Percentiles rank a stretch among this genome's conserved stretches.
These are phyloP conservation scores for Chloropsis cyanopogon DNA, from an alignment of 2,113 vertebrate species.

Conservation along the genomic window DNA sequence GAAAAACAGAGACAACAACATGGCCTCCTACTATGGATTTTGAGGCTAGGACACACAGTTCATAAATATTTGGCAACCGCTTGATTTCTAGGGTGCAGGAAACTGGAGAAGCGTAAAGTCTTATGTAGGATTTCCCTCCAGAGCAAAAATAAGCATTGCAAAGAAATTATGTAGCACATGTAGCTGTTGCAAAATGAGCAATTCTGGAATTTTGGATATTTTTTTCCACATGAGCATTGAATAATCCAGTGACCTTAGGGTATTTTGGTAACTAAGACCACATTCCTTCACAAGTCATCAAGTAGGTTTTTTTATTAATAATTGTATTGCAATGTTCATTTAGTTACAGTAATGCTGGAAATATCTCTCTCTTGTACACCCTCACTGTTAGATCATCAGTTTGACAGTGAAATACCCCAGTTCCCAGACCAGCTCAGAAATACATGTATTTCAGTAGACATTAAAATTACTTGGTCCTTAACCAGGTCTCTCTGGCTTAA, in stretches of 20 bases:
- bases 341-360: neutral
- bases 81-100: neutral
- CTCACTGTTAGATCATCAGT: neutral
- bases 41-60: neutral
- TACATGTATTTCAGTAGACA: neutral
- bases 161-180: neutral
- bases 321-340: neutral
- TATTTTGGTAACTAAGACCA: constrained; percentile 3
- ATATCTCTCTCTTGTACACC: neutral
- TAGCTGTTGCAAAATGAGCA: constrained; percentile 2
- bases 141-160: neutral
- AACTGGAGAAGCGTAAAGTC: neutral
- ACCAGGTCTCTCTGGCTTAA: constrained; percentile 6
- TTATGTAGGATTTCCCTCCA: neutral
- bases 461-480: constrained; percentile 11
- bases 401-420: constrained; percentile 9
- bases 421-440: neutral
- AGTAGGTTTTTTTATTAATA: neutral
- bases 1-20: neutral
- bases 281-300: constrained; percentile 44
- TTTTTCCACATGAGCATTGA: neutral
- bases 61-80: neutral
- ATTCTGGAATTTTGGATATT: neutral
- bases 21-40: neutral
- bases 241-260: neutral